phyloP scores from a whole-genome alignment of 2,113 vertebrate species.

The Odontesthes bonariensis region DNA sequence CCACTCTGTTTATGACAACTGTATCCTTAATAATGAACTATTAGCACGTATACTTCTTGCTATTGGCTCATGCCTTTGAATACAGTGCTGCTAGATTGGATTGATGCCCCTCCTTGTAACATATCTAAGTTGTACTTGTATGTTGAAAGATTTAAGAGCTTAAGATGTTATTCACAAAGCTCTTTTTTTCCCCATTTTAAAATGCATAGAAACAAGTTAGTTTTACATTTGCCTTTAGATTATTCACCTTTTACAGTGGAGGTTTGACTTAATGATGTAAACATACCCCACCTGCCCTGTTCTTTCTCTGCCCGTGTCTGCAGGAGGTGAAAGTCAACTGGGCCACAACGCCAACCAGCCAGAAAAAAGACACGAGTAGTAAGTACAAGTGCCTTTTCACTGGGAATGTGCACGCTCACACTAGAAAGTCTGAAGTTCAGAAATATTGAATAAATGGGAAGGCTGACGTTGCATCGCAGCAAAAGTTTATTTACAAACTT shows the following conservation, averaged over 20 bases:
- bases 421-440: no score
- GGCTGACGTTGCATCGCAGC: no score
- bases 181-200: background rate
- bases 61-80: no score
- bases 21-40: no score
- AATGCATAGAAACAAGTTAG: background rate
- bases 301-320: constrained; percentile 53
- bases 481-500: background rate
- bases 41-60: no score
- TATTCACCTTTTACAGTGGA: background rate
- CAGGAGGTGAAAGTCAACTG: constrained; percentile 99
- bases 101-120: no score
- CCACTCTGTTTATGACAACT: background rate
- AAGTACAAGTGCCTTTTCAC: constrained; percentile 80
- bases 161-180: no score
- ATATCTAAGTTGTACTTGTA: no score
- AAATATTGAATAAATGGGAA: no score
- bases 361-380: constrained; percentile 99
- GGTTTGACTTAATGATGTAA: constrained; percentile 55
- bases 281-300: constrained; percentile 64
- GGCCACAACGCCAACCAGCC: constrained; percentile 99
- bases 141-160: no score
- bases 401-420: background rate
- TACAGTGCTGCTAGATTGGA: no score
- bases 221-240: background rate